Evolutionary conservation across 53 echinoderm and acorn worm genomes (phyloP), one percentile per base, ranked within the genome.

Genomic region (Luidia sarsii): DNA sequence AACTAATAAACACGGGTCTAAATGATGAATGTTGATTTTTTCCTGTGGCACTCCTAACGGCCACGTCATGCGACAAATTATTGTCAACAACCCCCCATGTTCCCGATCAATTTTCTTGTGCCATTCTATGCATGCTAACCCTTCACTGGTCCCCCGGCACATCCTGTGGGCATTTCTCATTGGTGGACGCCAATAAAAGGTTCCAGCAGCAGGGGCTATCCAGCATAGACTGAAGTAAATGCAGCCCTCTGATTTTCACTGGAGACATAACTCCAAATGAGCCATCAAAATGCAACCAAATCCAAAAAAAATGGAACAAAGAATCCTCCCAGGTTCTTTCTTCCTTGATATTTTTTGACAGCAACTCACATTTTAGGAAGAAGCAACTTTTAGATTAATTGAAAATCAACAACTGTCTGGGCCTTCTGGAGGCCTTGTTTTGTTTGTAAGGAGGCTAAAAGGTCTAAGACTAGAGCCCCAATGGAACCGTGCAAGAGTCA

Each of bases 1-100:
- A 61, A 59, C 77, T 77, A 77, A 77, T 77, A 77, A 77, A 77
- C 77, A 77, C 60, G 59, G 61, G 77, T 77, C 59, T 77, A 77
- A 77, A 77, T 77, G 77, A 59, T 77, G 77, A 77, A 77, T 77
- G 77, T 77, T 77, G 77, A 77, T 77, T 77, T 77, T 77, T 43
- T 60, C 77, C 60, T 24, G n/a, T 11, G 62, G 77, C 59, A 5
- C 21, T 23, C 77, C 77, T 39, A 16, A 0, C 32, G 48, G 77
- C 60, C 77, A 77, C 77, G 77, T 77, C 77, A 77, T 18, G 77
- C 77, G 60, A 77, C 77, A 77, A 77, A 77, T 60, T 77, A 77
- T 77, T 77, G 77, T 77, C 77, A 77, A 77, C 77, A 77, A 77
- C 77, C 59, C 25, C 32, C 77, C 45, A 77, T 77, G 55, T 60